Conservation (phyloP, 2,888 invertebrate genomes). For the Andrena praecox region DNA sequence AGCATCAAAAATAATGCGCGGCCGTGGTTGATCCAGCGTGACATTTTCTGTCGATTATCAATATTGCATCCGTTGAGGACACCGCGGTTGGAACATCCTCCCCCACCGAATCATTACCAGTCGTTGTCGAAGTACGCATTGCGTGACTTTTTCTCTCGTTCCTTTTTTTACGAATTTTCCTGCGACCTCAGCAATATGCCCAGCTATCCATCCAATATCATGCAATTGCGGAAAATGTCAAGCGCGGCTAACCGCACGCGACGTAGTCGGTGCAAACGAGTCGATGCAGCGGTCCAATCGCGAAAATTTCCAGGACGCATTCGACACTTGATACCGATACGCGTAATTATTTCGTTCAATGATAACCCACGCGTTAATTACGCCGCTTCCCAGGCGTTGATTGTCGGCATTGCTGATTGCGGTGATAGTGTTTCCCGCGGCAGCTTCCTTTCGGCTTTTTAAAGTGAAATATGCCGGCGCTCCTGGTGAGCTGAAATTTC, state of each 20-base stretch:
- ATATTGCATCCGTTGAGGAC: constrained; percentile 44
- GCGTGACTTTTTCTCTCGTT: constrained; percentile 29
- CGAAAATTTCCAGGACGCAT: constrained; percentile 66
- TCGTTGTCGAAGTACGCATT: constrained; percentile 28
- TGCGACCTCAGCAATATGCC: constrained; percentile 52
- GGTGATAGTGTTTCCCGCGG: constrained; percentile 4
- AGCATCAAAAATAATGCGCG: constrained; percentile 41
- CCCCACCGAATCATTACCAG: constrained; percentile 46
- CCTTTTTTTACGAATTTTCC: constrained; percentile 35
- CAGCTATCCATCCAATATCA: constrained; percentile 68
- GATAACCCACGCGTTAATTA: constrained; percentile 55
- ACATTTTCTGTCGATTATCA: constrained; percentile 58
- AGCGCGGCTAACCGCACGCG: constrained; percentile 67
- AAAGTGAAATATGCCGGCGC: not conserved
- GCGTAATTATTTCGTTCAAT: constrained; percentile 63
- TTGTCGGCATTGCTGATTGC: not conserved
- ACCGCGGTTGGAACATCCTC: constrained; percentile 40
- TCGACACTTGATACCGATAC: constrained; percentile 67
- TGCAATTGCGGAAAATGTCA: constrained; percentile 71
- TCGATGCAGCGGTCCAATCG: constrained; percentile 54
- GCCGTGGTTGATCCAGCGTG: constrained; percentile 27
- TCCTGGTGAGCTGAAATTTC: not conserved
- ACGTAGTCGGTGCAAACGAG: constrained; percentile 56
- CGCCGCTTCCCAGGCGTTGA: not conserved
- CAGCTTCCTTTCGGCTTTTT: constrained; percentile 8